Base-by-base conservation (phyloP, 2,888 invertebrate genomes). In the Trissolcus japonicus region DNA sequence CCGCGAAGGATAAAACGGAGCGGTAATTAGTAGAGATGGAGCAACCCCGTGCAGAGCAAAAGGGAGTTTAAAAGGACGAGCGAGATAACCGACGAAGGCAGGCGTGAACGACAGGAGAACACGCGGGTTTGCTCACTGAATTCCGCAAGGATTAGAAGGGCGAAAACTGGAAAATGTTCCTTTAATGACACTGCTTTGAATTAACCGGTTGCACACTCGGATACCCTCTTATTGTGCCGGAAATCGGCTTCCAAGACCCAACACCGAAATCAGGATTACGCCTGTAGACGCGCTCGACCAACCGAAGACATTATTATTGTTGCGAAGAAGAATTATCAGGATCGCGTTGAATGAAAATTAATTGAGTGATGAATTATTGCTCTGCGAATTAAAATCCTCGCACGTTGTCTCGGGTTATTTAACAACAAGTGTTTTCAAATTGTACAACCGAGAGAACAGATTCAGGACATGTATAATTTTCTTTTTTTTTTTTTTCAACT, bases 131-230 rank as follows among this genome's bases (percentile, higher is more conserved):
- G 88, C 85, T 87, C 88, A 88, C 83, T 88, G 88, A 88, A 87
- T 88, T 86, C 87, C 86, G 82, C 83, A 82, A 84, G 87, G 88
- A 87, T 88, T 86, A 86, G 76, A 69, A 83, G 85, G 87, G 87
- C 84, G 88, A 88, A 88, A 88, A 87, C 86, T 88, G 88, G 88
- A 89, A 89, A 89, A 89, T 87, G 88, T 89, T 88, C 83, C 86
- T 87, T 87, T 88, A 87, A 88, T 87, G 86, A 86, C 85, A 85
- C 85, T 85, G 86, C 87, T 84, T 81, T 82, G 86, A 86, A 87
- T 88, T 86, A 87, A 86, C 85, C 84, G 80, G 73, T 67, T 65
- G 74, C 74, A 74, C 74, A 77, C 68, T 77, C 53, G 68, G 54
- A 73, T 77, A 66, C 77, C 68, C 69, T 72, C 76, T 69, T 66